Conservation (phyloP, 2,888 invertebrate species). For the Ichneumoninae sp. region DNA sequence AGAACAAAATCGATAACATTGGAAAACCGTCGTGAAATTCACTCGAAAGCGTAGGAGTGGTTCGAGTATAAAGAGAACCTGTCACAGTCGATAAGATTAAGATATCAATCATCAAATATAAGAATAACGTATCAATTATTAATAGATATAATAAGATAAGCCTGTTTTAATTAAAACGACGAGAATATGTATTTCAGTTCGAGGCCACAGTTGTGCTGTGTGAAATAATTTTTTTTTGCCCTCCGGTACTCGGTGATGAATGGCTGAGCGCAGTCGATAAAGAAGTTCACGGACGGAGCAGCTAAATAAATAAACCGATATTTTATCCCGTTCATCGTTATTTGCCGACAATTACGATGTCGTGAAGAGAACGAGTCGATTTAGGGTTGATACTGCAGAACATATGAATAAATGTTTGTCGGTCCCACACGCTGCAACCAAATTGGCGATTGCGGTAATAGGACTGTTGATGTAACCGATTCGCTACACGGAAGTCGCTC, state of each 20-base stretch:
- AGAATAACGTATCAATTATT: not conserved
- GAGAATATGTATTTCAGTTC: not conserved
- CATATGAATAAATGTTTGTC: not conserved
- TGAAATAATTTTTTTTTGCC: not conserved
- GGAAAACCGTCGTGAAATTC: not conserved
- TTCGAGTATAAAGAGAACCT: not conserved
- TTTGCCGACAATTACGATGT: conserved; percentile 14
- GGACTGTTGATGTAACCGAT: not conserved
- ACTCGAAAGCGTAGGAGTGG: not conserved
- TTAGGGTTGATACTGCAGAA: not conserved
- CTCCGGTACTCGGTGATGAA: not conserved
- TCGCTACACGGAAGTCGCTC: not conserved
- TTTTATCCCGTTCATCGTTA: conserved; percentile 12
- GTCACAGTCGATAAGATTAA: not conserved
- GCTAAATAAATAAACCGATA: conserved; percentile 16
- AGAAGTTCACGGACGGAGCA: conserved; percentile 26
- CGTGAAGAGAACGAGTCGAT: conserved; percentile 1
- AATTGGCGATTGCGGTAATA: not conserved
- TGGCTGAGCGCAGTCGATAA: conserved; percentile 24
- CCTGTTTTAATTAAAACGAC: not conserved
- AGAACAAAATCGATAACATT: not conserved
- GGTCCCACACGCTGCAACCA: not conserved
- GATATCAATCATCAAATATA: not conserved
- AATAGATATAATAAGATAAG: not conserved
- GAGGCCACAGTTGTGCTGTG: not conserved